A percentile compares a stretch with the other conserved stretches of the same genome.
phyloP scores from a whole-genome alignment of 2,797 vertebrate genomes.

The Crenuchus spilurus region DNA sequence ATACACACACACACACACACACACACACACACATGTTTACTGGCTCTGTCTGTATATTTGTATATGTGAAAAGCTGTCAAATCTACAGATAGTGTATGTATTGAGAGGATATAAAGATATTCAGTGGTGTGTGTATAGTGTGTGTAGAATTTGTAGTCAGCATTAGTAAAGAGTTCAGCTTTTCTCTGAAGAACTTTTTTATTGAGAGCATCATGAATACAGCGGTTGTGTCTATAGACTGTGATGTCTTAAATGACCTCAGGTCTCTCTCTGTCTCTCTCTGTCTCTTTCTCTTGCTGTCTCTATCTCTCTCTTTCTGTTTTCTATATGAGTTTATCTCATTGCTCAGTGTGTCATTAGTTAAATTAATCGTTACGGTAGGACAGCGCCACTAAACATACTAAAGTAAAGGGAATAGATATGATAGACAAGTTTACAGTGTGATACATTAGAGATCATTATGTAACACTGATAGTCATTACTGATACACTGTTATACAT shows the following conservation, averaged over 20 bases:
- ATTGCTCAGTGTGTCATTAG: too few relatives aligned
- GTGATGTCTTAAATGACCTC: constrained; percentile 27
- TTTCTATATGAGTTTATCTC: too few relatives aligned
- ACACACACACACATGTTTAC: background rate
- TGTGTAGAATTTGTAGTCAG: background rate
- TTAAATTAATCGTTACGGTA: too few relatives aligned
- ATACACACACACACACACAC: background rate
- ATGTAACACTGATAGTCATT: constrained; percentile 35
- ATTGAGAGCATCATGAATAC: background rate
- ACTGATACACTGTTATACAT: background rate
- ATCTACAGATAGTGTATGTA: too few relatives aligned
- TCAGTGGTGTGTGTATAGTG: background rate
- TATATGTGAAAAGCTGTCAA: too few relatives aligned
- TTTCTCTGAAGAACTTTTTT: background rate
- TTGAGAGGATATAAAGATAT: too few relatives aligned
- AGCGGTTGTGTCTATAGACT: constrained; percentile 25
- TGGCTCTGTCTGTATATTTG: too few relatives aligned
- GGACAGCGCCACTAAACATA: too few relatives aligned
- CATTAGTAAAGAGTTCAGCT: background rate
- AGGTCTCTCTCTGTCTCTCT: background rate
- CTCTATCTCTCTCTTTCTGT: constrained; percentile 27
- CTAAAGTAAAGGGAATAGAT: too few relatives aligned
- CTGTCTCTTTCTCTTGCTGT: background rate
- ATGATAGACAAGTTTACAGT: too few relatives aligned
- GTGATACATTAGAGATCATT: too few relatives aligned